Base-by-base conservation (phyloP, 1,140 invertebrate species). In the Neodiprion virginianus region DNA sequence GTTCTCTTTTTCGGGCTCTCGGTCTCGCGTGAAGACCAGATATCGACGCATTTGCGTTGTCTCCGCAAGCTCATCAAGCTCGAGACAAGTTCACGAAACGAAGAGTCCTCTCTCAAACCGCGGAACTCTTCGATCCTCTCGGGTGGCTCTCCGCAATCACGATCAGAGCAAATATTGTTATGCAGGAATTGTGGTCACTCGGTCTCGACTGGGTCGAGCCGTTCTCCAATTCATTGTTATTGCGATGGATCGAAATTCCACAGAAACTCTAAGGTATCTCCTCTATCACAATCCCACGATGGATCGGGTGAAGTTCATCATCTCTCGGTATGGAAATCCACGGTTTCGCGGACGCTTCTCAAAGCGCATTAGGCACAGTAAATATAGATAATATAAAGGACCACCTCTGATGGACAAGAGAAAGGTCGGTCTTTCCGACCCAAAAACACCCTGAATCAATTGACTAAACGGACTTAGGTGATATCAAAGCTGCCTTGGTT, bases 221-320 rank as follows among this genome's bases (percentile, higher is more conserved):
- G 40, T 11, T 69, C 40, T 11, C 67, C 40, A 17, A 21, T 11
- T 9, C 17, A 11, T 23, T 69, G 11, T 9, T 11, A 69, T 23
- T 11, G 17, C 9, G 17, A 1, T 69, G 67, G 67, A 69, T 17
- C 9, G 10, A 69, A 11, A 11, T 53, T 53, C 1, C 14, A 53
- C 1, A 53, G 14, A 14, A 53, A 53, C 14, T 53, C 10, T 1
- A 53, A 14, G 10, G 10, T 53, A 11, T 53, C 10, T 28, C 40
- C 47, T 48, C 28, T 23, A 47, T 65, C 47, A 12, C 28, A 71
- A 48, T 23, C 21, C 40, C 48, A 1, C n/a, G 47, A 14, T 72
- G 50, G 68, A 72, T 77, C 66, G 50, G 50, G 14, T 11, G 10
- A 9, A 53, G 50, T 14, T 53, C 50, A 53, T 9, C 50, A 53